phyloP scores from a whole-genome alignment of 2,797 vertebrate genomes.

The Amblyopsis hoosieri region DNA sequence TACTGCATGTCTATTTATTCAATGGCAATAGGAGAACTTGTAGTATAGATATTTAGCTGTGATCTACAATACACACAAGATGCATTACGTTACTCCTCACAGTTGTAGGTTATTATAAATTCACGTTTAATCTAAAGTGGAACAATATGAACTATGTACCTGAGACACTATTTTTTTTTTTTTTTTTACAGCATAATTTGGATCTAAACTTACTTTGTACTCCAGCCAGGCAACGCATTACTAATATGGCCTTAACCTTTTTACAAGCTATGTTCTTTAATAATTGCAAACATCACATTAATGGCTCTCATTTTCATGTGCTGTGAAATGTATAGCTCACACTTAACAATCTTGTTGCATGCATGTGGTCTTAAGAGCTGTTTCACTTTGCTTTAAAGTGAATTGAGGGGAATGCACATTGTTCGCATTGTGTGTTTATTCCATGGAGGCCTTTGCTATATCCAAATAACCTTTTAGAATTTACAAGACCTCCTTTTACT shows the following conservation, averaged over 20 bases:
- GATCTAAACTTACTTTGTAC: conserved; percentile 47
- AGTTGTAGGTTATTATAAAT: conserved; percentile 34
- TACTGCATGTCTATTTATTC: conserved; percentile 38
- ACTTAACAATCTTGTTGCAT: conserved; percentile 31
- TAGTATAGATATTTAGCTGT: conserved; percentile 41
- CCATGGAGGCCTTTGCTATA: conserved; percentile 34
- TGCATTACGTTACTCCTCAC: conserved; percentile 23
- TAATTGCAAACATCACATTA: conserved; percentile 50
- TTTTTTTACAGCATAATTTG: conserved; percentile 61
- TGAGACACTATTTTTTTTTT: conserved; percentile 54
- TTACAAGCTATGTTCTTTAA: conserved; percentile 62
- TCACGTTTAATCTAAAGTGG: conserved; percentile 42
- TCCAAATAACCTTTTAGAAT: conserved; percentile 37
- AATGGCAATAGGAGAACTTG: conserved; percentile 28
- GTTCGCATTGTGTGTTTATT: conserved; percentile 33
- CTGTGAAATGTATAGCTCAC: conserved; percentile 49
- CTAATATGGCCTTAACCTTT: conserved; percentile 71
- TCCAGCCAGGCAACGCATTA: conserved; percentile 53
- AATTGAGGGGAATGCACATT: conserved; percentile 37
- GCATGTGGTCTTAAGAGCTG: conserved; percentile 45
- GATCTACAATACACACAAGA: conserved; percentile 24
- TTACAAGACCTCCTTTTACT: conserved; percentile 11
- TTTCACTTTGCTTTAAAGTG: conserved; percentile 31
- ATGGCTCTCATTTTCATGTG: conserved; percentile 30
- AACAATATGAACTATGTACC: conserved; percentile 51